Base-by-base conservation (phyloP, 1,140 invertebrate species). In the Saxidomus purpurata region DNA sequence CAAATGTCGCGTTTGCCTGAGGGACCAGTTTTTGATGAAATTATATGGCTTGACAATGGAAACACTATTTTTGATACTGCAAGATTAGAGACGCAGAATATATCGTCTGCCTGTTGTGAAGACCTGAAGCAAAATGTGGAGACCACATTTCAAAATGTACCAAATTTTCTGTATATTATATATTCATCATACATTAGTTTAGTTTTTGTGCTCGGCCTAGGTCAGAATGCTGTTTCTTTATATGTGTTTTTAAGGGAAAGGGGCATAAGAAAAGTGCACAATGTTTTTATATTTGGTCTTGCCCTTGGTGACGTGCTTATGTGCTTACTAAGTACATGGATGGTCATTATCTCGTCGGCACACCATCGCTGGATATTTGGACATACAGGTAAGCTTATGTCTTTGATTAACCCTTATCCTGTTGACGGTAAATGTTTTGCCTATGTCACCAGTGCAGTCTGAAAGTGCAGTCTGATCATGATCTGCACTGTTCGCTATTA, bases 321-420 rank as follows among this genome's bases (percentile, higher is more conserved):
- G 69, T 74, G 69, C 25, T 8, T 74, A 3, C 36, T 38, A 38
- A 25, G 69, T 0, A 74, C 36, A 22, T 74, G 69, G 69, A 74
- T 74, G 69, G 40, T 74, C 13, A 74, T 74, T 19, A 31, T 43
- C 13, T 74, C 69, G 13, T 74, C 28, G 9, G 36, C 40, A 38
- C 19, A 43, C 17, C 28, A 74, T n/a, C 69, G 25, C 1, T 74
- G 69, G 69, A 36, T 74, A 22, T 74, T 74, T 74, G 69, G 69
- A 34, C 36, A 15, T n/a, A 19, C 15, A 8, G 69, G 69, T 74
- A 74, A n/a, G 69, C 36, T 22, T 74, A 17, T 9, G 22, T 43
- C n/a, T n/a, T n/a, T n/a, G n/a, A n/a, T n/a, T n/a, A n/a, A n/a
- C n/a, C n/a, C n/a, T n/a, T n/a, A n/a, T n/a, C n/a, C n/a, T n/a